These are phyloP conservation scores for Neolamprologus sp. DNA, from an alignment of 2,113 vertebrate species.

Conservation along the genomic window DNA sequence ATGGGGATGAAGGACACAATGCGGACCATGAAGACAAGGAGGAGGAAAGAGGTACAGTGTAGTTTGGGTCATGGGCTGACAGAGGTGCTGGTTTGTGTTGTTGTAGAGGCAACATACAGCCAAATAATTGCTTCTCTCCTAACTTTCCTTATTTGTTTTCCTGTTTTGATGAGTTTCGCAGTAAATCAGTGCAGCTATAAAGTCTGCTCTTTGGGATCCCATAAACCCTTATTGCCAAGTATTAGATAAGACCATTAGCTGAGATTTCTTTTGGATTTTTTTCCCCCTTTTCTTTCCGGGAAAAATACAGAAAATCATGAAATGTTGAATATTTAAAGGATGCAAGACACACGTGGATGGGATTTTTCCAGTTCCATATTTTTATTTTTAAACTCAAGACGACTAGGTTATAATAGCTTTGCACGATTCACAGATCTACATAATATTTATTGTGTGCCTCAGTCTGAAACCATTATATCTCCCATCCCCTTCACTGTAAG, in stretches of 20 bases:
- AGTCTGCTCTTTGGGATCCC: background rate
- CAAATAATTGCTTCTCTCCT: background rate
- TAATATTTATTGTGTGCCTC: background rate
- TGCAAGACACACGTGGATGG: background rate
- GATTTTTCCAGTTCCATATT: background rate
- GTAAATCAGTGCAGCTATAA: background rate
- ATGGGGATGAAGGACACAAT: conserved; percentile 19
- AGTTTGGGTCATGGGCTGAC: background rate
- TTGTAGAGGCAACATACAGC: background rate
- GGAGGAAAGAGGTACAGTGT: conserved; percentile 42
- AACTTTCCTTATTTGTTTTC: background rate
- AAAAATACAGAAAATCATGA: background rate
- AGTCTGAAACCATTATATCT: background rate
- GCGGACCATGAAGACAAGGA: conserved; percentile 14
- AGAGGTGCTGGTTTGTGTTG: background rate
- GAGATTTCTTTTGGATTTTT: rapidly evolving
- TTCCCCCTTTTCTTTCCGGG: rapidly evolving
- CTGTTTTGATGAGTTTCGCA: background rate
- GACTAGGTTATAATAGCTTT: background rate
- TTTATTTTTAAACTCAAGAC: background rate
- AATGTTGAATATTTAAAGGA: background rate
- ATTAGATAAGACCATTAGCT: background rate
- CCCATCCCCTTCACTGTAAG: background rate
- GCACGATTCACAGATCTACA: background rate
- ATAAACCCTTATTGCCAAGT: background rate